phyloP scores from a whole-genome alignment of 37 sponge, comb jelly and placozoan species.

The Oopsacas minuta region DNA sequence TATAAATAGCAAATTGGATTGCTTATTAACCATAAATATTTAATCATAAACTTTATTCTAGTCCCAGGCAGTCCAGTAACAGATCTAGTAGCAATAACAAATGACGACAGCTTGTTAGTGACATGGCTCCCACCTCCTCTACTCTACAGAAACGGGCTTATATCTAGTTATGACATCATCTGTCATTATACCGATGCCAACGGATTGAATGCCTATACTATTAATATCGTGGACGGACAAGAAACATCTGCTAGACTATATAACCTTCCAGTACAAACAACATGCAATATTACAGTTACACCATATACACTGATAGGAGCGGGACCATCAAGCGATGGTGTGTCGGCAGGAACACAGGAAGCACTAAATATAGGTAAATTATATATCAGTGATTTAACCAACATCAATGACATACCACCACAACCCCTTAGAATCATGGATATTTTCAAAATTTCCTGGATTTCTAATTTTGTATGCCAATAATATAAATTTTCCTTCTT shows the following conservation, averaged over 20 bases:
- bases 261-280: not conserved
- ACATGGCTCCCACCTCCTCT: not conserved
- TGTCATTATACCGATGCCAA: not conserved
- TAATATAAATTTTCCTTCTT: no score
- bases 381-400: no score
- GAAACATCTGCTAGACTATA: not conserved
- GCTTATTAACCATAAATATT: not conserved
- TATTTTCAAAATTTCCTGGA: no score
- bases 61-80: slow-evolving; percentile 4
- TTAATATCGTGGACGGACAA: not conserved
- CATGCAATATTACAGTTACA: not conserved
- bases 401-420: no score
- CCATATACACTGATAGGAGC: not conserved
- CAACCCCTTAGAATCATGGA: no score
- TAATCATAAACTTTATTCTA: not conserved
- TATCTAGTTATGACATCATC: not conserved
- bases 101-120: not conserved
- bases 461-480: no score
- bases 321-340: not conserved
- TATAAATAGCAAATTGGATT: not conserved
- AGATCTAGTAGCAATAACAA: not conserved
- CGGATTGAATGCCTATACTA: not conserved
- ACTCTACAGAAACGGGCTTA: not conserved
- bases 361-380: not conserved
- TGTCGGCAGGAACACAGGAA: not conserved